A percentile compares a stretch with the other conserved stretches of the same genome.
These are phyloP conservation scores for Zeugodacus cucurbitae DNA, from an alignment of 1,140 invertebrate genomes.

Conservation along the genomic window DNA sequence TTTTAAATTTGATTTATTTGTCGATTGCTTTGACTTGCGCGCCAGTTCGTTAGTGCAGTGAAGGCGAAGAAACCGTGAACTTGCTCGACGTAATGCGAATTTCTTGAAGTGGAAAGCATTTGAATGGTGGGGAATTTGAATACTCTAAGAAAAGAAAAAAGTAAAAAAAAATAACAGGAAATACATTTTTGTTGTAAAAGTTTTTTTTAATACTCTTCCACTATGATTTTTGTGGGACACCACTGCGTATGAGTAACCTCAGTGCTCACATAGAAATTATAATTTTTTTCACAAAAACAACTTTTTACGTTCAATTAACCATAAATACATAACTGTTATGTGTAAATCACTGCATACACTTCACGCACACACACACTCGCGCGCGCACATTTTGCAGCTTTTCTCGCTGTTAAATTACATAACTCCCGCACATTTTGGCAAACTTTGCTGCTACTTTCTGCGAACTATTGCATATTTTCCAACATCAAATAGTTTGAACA, in stretches of 20 bases:
- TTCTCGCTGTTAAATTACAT: background rate
- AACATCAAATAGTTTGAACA: background rate
- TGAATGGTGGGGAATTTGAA: no score
- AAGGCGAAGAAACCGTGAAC: background rate
- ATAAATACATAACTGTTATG: background rate
- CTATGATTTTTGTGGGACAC: background rate
- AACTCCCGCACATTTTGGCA: background rate
- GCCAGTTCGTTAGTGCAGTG: background rate
- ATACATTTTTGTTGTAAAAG: no score
- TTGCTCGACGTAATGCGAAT: background rate
- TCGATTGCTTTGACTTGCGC: background rate
- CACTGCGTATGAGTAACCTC: background rate
- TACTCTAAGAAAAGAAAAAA: no score
- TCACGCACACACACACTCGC: background rate
- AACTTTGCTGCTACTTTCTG: background rate
- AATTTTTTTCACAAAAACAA: no score
- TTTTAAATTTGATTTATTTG: constrained; percentile 25
- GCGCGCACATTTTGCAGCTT: background rate
- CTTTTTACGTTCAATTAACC: background rate
- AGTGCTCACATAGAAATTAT: background rate
- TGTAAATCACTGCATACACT: background rate
- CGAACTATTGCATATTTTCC: background rate
- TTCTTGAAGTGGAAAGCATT: background rate
- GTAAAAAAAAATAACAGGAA: no score
- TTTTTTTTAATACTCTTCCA: background rate